Evolutionary conservation across 2,797 vertebrate genomes (phyloP).

Genomic region (Podarcis siculus): DNA sequence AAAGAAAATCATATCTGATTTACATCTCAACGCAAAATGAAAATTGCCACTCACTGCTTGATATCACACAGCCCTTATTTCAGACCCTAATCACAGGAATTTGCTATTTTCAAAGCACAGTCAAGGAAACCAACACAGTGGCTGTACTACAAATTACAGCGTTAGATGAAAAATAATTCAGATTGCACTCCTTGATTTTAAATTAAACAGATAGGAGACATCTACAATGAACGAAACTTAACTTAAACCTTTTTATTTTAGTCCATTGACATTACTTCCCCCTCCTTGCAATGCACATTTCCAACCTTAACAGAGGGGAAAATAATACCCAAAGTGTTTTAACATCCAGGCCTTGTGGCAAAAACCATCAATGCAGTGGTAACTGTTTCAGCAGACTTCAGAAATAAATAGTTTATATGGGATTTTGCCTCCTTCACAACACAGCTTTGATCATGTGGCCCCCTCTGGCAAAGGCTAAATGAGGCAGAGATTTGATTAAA

Average conservation of each 20-base stretch:
- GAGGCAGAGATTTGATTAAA: slow-evolving; percentile 43
- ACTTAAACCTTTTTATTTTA: not conserved
- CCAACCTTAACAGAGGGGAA: not conserved
- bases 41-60: slow-evolving; percentile 39
- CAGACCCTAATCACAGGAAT: slow-evolving; percentile 35
- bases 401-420: slow-evolving; percentile 60
- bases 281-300: slow-evolving; percentile 25
- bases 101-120: slow-evolving; percentile 26
- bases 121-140: not conserved
- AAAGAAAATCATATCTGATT: slow-evolving; percentile 37
- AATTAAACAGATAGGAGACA: slow-evolving; percentile 22
- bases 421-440: slow-evolving; percentile 51
- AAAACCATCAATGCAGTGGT: slow-evolving; percentile 23
- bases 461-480: slow-evolving; percentile 52
- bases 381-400: slow-evolving; percentile 45
- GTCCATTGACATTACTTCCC: slow-evolving; percentile 45
- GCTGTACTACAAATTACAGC: slow-evolving; percentile 3
- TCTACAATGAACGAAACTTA: slow-evolving; percentile 34
- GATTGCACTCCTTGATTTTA: slow-evolving; percentile 46
- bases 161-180: slow-evolving; percentile 35
- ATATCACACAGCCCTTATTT: slow-evolving; percentile 21
- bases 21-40: slow-evolving; percentile 31
- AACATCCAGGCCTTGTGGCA: slow-evolving; percentile 49
- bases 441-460: slow-evolving; percentile 31
- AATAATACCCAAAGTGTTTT: slow-evolving; percentile 35